Evolutionary conservation across 2,797 vertebrate genomes (phyloP).

Genomic region (Threskiornis aethiopicus): DNA sequence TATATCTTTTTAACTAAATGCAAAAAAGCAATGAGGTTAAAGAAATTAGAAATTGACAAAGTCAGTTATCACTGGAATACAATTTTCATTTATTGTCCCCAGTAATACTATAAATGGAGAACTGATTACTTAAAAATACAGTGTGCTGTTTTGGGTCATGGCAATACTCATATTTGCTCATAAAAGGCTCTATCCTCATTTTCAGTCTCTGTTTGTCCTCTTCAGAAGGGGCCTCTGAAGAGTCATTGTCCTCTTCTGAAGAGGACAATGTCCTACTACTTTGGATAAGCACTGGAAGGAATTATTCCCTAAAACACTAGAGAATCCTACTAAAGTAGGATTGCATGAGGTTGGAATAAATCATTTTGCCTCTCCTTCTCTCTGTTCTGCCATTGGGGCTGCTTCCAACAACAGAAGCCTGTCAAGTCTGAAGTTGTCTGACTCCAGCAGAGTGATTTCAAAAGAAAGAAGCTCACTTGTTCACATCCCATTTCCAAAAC

Average conservation of each 20-base stretch:
- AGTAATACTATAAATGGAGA: not conserved
- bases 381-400: not conserved
- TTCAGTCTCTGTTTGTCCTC: not conserved
- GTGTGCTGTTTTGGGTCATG: not conserved
- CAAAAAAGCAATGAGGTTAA: not conserved
- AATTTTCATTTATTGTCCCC: not conserved
- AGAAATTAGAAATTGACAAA: not conserved
- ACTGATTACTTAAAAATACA: not conserved
- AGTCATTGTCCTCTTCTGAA: no score
- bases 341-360: not conserved
- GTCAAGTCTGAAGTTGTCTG: not conserved
- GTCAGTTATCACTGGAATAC: not conserved
- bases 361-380: not conserved
- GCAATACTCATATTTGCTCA: not conserved
- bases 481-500: not conserved
- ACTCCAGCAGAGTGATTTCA: not conserved
- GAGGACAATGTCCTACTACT: not conserved
- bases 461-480: not conserved
- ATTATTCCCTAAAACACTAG: not conserved
- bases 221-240: no score
- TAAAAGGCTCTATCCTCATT: not conserved
- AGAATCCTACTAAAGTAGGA: no score
- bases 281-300: not conserved
- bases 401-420: not conserved
- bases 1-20: not conserved